Base-by-base conservation (phyloP, 2,888 invertebrate species). In the Amiota minor region DNA sequence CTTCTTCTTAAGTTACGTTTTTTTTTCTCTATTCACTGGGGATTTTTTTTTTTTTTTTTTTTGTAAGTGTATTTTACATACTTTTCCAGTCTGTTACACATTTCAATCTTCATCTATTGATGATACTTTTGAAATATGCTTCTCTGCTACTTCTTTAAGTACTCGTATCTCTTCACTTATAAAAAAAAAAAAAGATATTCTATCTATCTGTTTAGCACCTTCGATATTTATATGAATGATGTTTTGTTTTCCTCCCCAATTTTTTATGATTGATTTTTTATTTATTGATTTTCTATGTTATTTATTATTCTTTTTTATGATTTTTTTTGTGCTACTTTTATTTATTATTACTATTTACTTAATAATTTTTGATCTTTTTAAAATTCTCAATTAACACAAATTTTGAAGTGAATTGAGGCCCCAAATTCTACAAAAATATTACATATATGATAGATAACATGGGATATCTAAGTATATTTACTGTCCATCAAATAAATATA, bases 321-420 rank as follows among this genome's bases (percentile, higher is more conserved):
- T 62, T 9, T n/a, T 16, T 47, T 70, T 64, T 67, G 64, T 35
- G 64, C 72, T 55, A 64, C 53, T 72, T 72, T 62, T 47, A 46
- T 18, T 62, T 50, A 18, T 68, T 23, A 16, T 56, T 56, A 59
- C 20, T 64, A 65, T 62, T 62, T 71, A 11, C 64, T 35, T 72
- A 35, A 35, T 59, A 10, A 50, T 64, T 56, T 72, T 61, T 65
- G 65, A 67, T 67, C 67, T 55, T 56, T 72, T 72, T 12, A 64
- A 62, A 62, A 35, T 49, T 68, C 47, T 67, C 55, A 72, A 72
- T 72, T 72, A 72, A 68, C 59, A 68, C 59, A 68, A 67, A 72
- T 67, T 47, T n/a, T 35, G 2, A 14, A 46, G 50, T 23, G 50
- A 23, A 16, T 9, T 0, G 1, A 59, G 59, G 11, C 16, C 20